Percentiles rank a stretch among this genome's conserved stretches.
Evolutionary conservation across 2,888 invertebrate species (phyloP).

Genomic region (Arge pagana): DNA sequence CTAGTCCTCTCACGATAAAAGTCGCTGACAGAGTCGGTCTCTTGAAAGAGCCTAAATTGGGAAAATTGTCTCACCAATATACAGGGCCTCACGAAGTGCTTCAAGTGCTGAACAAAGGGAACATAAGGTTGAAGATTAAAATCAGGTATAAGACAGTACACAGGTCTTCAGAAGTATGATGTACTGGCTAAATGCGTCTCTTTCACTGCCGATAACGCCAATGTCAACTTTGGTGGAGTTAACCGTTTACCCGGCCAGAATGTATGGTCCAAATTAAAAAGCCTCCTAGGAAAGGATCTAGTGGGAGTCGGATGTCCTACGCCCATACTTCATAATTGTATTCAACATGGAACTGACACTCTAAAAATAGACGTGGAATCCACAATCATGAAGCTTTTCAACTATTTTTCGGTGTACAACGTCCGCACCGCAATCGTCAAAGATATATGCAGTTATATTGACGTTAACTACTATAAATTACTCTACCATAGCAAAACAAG

Average conservation of each 20-base stretch:
- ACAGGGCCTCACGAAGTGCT: too few relatives aligned
- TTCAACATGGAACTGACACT: conserved; percentile 33
- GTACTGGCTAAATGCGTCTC: conserved; percentile 35
- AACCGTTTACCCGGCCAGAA: conserved; percentile 31
- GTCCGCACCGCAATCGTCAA: conserved; percentile 15
- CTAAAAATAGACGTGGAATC: conserved; percentile 35
- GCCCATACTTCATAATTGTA: conserved; percentile 36
- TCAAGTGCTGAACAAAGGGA: too few relatives aligned
- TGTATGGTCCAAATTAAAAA: conserved; percentile 35
- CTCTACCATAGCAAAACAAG: conserved; percentile 30
- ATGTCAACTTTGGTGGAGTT: conserved; percentile 45
- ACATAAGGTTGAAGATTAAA: too few relatives aligned
- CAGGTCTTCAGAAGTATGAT: conserved; percentile 30
- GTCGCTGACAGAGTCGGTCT: too few relatives aligned
- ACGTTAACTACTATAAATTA: too few relatives aligned
- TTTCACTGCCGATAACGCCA: conserved; percentile 43
- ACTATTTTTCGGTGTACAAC: conserved; percentile 30
- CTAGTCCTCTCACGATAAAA: too few relatives aligned
- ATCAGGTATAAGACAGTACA: too few relatives aligned
- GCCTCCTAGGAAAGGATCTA: conserved; percentile 30
- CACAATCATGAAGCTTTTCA: conserved; percentile 31
- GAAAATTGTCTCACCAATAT: too few relatives aligned
- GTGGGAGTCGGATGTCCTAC: conserved; percentile 38
- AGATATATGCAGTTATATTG: too few relatives aligned
- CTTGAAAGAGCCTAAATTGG: too few relatives aligned